Base-by-base conservation (phyloP, 2,888 invertebrate genomes). In the Herminia tarsipennalis region DNA sequence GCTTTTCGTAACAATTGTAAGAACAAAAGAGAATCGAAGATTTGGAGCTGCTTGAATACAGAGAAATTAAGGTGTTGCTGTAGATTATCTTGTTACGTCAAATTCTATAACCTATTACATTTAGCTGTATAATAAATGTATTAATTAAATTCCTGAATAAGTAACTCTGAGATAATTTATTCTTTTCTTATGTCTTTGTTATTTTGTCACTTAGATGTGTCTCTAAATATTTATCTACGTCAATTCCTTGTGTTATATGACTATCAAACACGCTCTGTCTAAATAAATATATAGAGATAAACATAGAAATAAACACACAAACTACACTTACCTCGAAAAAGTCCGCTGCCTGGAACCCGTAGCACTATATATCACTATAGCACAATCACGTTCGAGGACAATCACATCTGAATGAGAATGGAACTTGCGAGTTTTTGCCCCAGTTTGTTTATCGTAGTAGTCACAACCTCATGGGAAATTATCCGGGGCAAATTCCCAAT, bases 391-490 rank as follows among this genome's bases (percentile, higher is more conserved):
- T 70, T 66, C 73, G 72, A 73, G 55, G 70, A 75, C 73, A 77
- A 76, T 71, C 73, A 74, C 81, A 81, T 78, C 70, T 72, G 68
- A 81, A 79, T 76, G 70, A 75, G 71, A 81, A 79, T 66, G 52
- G 60, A 71, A 70, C 64, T 71, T 65, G 66, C 72, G 77, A 85
- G 81, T 83, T 81, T 78, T 76, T 76, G 59, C 68, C 66, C 72
- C 74, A 78, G 78, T 83, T 74, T 74, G 70, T 79, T 81, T 85
- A 84, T 81, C 75, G 75, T 80, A 78, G 70, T 76, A 82, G 78
- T 87, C 88, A 88, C 89, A 88, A 90, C 88, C 90, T 81, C 86
- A 51, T 66, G 83, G 83, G 83, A 87, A 87, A 86, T 85, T 79
- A 83, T 68, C 73, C 71, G 72, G 71, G 59, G 67, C 71, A 66